These are phyloP conservation scores for Eupithecia tripunctaria DNA, from an alignment of 2,888 invertebrate species.

Conservation along the genomic window DNA sequence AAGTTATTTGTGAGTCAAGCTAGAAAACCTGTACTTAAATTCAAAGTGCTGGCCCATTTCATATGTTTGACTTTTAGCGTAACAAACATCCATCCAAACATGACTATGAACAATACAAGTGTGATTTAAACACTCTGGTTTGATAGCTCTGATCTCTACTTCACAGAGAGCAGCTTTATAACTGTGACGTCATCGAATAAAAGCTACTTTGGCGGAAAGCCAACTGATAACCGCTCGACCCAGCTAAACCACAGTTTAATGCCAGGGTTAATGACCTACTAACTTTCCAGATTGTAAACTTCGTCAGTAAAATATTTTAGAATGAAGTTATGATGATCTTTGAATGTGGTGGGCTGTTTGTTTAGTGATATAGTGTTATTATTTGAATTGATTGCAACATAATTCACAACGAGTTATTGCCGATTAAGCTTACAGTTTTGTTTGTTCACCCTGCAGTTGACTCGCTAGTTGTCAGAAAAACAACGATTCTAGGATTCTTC, in stretches of 20 bases:
- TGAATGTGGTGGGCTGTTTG: conserved; percentile 15
- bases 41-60: no score
- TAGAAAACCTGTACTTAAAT: no score
- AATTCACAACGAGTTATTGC: not conserved
- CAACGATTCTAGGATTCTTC: not conserved
- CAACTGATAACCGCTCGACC: conserved; percentile 78
- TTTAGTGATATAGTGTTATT: conserved; percentile 11
- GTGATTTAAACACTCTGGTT: conserved; percentile 6
- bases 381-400: not conserved
- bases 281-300: conserved; percentile 63
- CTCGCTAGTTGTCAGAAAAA: not conserved
- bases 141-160: conserved; percentile 27
- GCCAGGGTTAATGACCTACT: conserved; percentile 73
- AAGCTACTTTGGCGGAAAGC: conserved; percentile 72
- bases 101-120: not conserved
- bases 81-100: not conserved
- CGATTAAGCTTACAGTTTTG: not conserved
- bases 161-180: conserved; percentile 43
- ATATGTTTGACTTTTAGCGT: no score
- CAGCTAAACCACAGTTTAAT: conserved; percentile 67
- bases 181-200: conserved; percentile 67
- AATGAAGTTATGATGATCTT: conserved; percentile 34
- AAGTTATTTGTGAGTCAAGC: no score
- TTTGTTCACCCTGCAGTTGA: not conserved
- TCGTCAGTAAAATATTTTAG: conserved; percentile 39